These are phyloP conservation scores for Rousettus leschenaultii DNA, from an alignment of 2,113 vertebrate species.

Conservation along the genomic window DNA sequence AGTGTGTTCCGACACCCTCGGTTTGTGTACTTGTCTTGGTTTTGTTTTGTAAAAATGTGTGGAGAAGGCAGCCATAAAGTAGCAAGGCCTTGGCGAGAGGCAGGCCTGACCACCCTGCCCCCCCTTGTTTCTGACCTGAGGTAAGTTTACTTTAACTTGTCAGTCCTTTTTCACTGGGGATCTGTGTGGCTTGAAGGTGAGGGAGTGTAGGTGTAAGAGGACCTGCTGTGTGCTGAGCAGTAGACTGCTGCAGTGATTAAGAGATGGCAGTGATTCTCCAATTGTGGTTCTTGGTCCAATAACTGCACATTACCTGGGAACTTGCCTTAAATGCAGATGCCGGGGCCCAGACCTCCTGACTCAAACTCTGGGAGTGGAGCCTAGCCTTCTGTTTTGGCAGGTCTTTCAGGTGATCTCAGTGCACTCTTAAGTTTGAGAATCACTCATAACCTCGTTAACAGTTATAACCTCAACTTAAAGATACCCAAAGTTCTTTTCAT, in stretches of 20 bases:
- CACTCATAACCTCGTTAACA: not conserved
- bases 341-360: not conserved
- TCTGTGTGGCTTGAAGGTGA: not conserved
- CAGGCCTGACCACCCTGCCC: not conserved
- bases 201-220: not conserved
- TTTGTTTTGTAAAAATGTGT: not conserved
- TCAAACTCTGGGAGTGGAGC: not conserved
- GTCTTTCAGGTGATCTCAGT: not conserved
- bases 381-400: not conserved
- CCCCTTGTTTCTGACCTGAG: not conserved
- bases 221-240: not conserved
- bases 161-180: not conserved
- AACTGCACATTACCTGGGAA: not conserved
- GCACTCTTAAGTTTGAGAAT: not conserved
- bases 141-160: slow-evolving; percentile 1
- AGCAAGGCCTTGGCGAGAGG: not conserved
- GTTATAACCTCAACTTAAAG: not conserved
- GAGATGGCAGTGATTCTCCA: not conserved
- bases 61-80: not conserved
- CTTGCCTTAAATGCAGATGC: not conserved
- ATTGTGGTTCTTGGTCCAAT: not conserved
- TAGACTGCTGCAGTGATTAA: not conserved
- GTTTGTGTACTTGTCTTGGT: not conserved
- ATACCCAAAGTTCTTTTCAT: not conserved
- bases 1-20: not conserved